Base-by-base conservation (phyloP, 1,140 invertebrate genomes). In the Phymorhynchus buccinoides region DNA sequence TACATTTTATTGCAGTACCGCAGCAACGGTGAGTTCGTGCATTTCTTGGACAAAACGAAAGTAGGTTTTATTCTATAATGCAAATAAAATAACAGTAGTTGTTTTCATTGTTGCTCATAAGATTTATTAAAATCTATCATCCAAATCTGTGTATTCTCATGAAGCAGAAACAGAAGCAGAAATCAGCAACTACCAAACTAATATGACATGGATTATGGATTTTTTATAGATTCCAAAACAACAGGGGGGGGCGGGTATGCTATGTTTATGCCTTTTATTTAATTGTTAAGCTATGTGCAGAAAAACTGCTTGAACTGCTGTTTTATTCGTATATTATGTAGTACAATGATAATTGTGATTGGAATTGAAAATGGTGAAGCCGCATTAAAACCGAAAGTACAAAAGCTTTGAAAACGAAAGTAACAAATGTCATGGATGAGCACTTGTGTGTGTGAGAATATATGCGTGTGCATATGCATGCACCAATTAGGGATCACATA, bases 401-500 rank as follows among this genome's bases (percentile, higher is more conserved):
- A n/a, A n/a, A n/a, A 73, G 68, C 68, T 73, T 37, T 37, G n/a
- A 73, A 73, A 73, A 9, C 68, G 27, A 73, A 73, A 37, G n/a
- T 30, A 32, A 37, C n/a, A n/a, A 27, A 73, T 73, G n/a, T n/a
- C n/a, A n/a, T n/a, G n/a, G n/a, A n/a, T n/a, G n/a, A n/a, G n/a
- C n/a, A n/a, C n/a, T n/a, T n/a, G n/a, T n/a, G n/a, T n/a, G n/a
- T n/a, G n/a, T n/a, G n/a, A n/a, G n/a, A n/a, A n/a, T n/a, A n/a
- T n/a, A n/a, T n/a, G n/a, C n/a, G n/a, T n/a, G n/a, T n/a, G n/a
- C n/a, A n/a, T n/a, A n/a, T n/a, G n/a, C n/a, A n/a, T n/a, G n/a
- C n/a, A n/a, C n/a, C n/a, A n/a, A n/a, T n/a, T n/a, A n/a, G n/a
- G n/a, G n/a, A n/a, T n/a, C n/a, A n/a, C n/a, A n/a, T n/a, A n/a